Base-by-base conservation (phyloP, 2,888 invertebrate genomes). In the Octonoba sinensis region DNA sequence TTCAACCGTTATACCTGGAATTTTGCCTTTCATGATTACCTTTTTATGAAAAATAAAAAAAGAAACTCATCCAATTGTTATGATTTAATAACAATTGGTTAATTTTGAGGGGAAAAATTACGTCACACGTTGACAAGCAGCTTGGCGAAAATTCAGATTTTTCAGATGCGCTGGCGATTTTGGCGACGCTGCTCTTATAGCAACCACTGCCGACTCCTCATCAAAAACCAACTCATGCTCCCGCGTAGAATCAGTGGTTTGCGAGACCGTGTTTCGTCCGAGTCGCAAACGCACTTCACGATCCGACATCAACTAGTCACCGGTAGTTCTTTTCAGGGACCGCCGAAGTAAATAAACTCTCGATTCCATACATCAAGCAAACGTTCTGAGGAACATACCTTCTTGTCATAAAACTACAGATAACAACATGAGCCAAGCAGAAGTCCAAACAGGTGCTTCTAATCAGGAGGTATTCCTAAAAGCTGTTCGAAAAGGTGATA, bases 401-500 rank as follows among this genome's bases (percentile, higher is more conserved):
- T 36, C 11, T 36, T 36, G 36, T 36, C 36, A 36, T 8, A 36
- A 36, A 36, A 36, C 36, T 36, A 11, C 27, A 27, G 15, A 15
- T 49, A 16, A 47, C 22, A 64, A 18, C 46, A 83, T 73, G 77
- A 83, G 83, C 51, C 83, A 78, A 64, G 56, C 78, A 18, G 79
- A 72, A 36, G 70, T 79, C 18, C 76, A 78, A 69, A 78, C 73
- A 54, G 74, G 71, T 65, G 54, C 54, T 46, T 79, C 75, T 2
- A 72, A 79, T 51, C 88, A 89, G 84, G 86, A 86, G 74, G 85
- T 86, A 66, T 88, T 89, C 82, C 85, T 87, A 54, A 87, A 87
- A 70, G 88, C 88, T 4, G 87, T 89, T 1, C 84, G 86, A 8
- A 87, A 87, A 71, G 88, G 88, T 15, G 88, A 89, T 84, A 86